Evolutionary conservation across 2,113 vertebrate species (phyloP).

Genomic region (Spheniscus mendiculus): DNA sequence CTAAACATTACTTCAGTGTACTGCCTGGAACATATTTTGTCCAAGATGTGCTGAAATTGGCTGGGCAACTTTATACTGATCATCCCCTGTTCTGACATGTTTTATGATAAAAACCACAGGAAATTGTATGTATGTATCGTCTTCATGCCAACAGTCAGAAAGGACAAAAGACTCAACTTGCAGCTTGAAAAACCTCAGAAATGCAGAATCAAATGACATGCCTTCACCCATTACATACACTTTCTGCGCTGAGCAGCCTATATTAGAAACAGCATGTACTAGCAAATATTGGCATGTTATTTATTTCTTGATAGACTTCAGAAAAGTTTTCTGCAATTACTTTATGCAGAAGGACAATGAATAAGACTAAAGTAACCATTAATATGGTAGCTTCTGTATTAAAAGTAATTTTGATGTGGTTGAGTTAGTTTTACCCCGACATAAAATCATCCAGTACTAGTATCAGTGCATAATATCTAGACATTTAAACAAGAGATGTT

Average conservation of each 20-base stretch:
- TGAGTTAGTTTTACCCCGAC: not conserved
- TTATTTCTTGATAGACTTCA: not conserved
- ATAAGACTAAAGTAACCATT: not conserved
- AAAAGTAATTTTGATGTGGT: not conserved
- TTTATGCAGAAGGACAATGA: not conserved
- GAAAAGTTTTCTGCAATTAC: not conserved
- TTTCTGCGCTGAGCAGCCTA: not conserved
- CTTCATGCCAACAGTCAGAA: not conserved
- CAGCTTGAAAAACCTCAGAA: conserved; percentile 11
- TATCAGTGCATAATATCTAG: not conserved
- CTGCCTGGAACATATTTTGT: not conserved
- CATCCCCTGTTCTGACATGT: not conserved
- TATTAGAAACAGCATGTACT: not conserved
- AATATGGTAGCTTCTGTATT: not conserved
- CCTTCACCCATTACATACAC: not conserved
- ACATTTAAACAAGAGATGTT: not conserved
- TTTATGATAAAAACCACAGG: not conserved
- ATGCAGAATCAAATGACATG: not conserved
- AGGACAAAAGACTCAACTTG: conserved; percentile 14
- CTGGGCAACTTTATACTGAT: not conserved
- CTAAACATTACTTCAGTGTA: not conserved
- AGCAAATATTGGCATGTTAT: not conserved
- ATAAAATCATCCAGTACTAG: not conserved
- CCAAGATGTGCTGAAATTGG: not conserved
- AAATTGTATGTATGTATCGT: not conserved